Evolutionary conservation across 53 echinoderm and acorn worm species (phyloP).

Genomic region (Glandiceps talaboti): DNA sequence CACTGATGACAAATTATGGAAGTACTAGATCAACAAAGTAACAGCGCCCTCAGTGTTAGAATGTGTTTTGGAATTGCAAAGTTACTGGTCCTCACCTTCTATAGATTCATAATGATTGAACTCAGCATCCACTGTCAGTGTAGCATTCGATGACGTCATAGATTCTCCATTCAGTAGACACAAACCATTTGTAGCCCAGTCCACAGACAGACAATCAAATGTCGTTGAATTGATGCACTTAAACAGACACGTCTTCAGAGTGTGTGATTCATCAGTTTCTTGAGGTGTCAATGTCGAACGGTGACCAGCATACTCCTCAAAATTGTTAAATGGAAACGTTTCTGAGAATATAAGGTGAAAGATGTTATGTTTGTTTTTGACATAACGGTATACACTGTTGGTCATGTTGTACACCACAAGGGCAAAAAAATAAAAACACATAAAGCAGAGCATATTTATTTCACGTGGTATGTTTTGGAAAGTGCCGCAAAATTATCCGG

Average conservation of each 20-base stretch:
- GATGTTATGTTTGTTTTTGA: too few relatives aligned
- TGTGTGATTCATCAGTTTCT: background rate
- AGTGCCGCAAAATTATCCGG: too few relatives aligned
- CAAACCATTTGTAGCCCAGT: background rate
- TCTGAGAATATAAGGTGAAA: too few relatives aligned
- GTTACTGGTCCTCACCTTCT: background rate
- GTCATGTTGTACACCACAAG: too few relatives aligned
- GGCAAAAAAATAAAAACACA: too few relatives aligned
- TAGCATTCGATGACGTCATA: background rate
- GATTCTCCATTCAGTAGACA: background rate
- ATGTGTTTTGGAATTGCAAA: too few relatives aligned
- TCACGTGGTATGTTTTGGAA: too few relatives aligned
- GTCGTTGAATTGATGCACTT: background rate
- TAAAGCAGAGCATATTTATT: too few relatives aligned
- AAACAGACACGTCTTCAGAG: background rate
- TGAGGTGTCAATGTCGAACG: background rate
- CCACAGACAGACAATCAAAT: background rate
- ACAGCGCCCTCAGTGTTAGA: too few relatives aligned
- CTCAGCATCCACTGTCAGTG: background rate
- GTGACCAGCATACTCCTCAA: background rate
- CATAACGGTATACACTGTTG: too few relatives aligned
- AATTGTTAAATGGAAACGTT: background rate
- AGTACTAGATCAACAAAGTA: too few relatives aligned
- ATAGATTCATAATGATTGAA: background rate
- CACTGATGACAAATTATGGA: too few relatives aligned